A percentile compares a stretch with the other conserved stretches of the same genome.
phyloP scores from a whole-genome alignment of 2,797 vertebrate genomes.

The Hypotaenidia philippensis region DNA sequence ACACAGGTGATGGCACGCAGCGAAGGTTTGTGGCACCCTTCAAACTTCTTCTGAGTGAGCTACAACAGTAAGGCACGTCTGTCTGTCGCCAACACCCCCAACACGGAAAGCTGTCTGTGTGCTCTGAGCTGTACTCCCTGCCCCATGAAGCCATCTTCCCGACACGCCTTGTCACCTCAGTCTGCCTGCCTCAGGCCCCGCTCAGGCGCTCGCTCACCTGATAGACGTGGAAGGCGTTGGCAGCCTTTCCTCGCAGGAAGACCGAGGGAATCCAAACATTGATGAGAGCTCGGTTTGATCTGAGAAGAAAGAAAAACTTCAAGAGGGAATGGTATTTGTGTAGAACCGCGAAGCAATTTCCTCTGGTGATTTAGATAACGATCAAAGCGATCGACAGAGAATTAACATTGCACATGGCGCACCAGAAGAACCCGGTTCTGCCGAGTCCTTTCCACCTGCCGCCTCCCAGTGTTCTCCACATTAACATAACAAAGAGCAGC shows the following conservation, averaged over 20 bases:
- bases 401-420: neutral
- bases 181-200: too few relatives aligned
- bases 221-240: slow-evolving; percentile 96
- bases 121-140: neutral
- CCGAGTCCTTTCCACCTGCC: neutral
- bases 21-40: neutral
- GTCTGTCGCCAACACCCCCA: neutral
- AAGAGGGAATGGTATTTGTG: neutral
- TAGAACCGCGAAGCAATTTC: neutral
- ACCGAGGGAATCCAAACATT: slow-evolving; percentile 99
- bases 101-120: neutral
- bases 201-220: slow-evolving; percentile 83
- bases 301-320: slow-evolving; percentile 62
- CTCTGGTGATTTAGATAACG: neutral
- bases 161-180: too few relatives aligned
- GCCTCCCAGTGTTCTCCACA: neutral
- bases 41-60: neutral
- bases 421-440: neutral
- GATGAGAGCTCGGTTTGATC: slow-evolving; percentile 96
- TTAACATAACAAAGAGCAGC: neutral
- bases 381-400: slow-evolving; percentile 3
- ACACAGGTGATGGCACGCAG: fast-evolving
- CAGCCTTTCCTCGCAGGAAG: slow-evolving; percentile 94
- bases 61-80: neutral
- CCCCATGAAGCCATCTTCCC: neutral